Base-by-base conservation (phyloP, 2,888 invertebrate species). In the Idaea dimidiata region DNA sequence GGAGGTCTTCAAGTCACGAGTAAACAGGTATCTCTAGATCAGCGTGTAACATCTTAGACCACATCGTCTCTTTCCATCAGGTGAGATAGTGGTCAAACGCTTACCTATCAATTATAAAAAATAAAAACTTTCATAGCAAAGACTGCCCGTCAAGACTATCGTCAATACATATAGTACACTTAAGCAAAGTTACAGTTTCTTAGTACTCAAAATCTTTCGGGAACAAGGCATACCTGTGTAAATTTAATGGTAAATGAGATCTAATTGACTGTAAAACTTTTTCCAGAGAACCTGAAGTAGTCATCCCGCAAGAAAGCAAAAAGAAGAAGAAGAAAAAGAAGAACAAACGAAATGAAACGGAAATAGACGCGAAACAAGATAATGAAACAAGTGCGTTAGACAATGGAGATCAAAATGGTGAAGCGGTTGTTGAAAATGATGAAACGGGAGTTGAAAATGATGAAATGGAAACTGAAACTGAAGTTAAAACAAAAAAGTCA, bases 321-420 rank as follows among this genome's bases (percentile, higher is more conserved):
- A 88, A 85, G 72, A 91, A 87, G 74, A 86, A 87, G 68, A 89
- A 86, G 77, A 92, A 86, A 72, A 84, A 83, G 72, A 86, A 85
- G 69, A 82, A 89, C 32, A 88, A 86, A 57, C 70, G 73, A 58
- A 73, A 66, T 16, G 59, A 17, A 17, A 17, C 31, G 59, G 66
- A 69, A 17, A 17, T 53, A 61, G 63, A 43, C 10, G 43, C 14
- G 14, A 43, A 8, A 63, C 62, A 68, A 8, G 60, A 62, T 61
- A 62, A 60, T 62, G 64, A 64, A 63, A 60, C 61, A 59, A 16
- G 17, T 33, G 43, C 24, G 24, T 59, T 72, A 60, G 60, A 63
- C 57, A 59, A 61, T 61, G 57, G 71, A 63, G 70, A 74, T 67
- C 69, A 67, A 17, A 65, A 62, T 65, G 61, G 55, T 56, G 59